A percentile compares a stretch with the other conserved stretches of the same genome.
Evolutionary conservation across 2,888 invertebrate species (phyloP).

Genomic region (Iselma pallidipennis): DNA sequence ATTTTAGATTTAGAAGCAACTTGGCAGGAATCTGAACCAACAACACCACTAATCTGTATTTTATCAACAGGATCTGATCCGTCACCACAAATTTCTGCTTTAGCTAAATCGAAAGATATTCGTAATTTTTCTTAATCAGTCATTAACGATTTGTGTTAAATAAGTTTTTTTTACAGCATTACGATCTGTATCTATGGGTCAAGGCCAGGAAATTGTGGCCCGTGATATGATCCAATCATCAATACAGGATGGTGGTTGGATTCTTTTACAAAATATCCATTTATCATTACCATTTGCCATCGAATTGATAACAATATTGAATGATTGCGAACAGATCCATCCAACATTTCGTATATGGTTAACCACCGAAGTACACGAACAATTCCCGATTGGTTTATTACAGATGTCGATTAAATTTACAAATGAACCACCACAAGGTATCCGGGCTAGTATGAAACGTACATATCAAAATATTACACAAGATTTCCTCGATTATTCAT

Average conservation of each 20-base stretch:
- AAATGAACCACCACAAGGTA: slow-evolving; percentile 96
- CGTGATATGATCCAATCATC: slow-evolving; percentile 54
- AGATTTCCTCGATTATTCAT: slow-evolving; percentile 90
- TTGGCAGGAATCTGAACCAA: slow-evolving; percentile 86
- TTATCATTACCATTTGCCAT: slow-evolving; percentile 92
- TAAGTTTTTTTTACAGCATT: slow-evolving; percentile 60
- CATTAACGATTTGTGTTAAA: background rate
- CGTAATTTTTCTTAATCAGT: slow-evolving; percentile 59
- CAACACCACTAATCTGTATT: slow-evolving; percentile 89
- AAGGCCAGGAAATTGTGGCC: slow-evolving; percentile 80
- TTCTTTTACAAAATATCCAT: slow-evolving; percentile 93
- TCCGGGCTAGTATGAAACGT: slow-evolving; percentile 91
- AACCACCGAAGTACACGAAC: slow-evolving; percentile 90
- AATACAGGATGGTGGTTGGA: slow-evolving; percentile 79
- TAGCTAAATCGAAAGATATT: slow-evolving; percentile 85
- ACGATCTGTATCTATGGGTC: slow-evolving; percentile 94
- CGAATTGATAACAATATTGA: slow-evolving; percentile 87
- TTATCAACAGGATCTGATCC: slow-evolving; percentile 96
- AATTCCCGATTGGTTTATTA: slow-evolving; percentile 83
- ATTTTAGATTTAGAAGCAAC: slow-evolving; percentile 90
- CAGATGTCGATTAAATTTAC: slow-evolving; percentile 97
- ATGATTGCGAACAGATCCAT: slow-evolving; percentile 82
- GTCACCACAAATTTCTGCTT: slow-evolving; percentile 85
- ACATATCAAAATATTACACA: slow-evolving; percentile 90
- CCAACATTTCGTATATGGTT: slow-evolving; percentile 85